These are phyloP conservation scores for Danaus melanippus DNA, from an alignment of 1,140 invertebrate genomes.

Conservation along the genomic window DNA sequence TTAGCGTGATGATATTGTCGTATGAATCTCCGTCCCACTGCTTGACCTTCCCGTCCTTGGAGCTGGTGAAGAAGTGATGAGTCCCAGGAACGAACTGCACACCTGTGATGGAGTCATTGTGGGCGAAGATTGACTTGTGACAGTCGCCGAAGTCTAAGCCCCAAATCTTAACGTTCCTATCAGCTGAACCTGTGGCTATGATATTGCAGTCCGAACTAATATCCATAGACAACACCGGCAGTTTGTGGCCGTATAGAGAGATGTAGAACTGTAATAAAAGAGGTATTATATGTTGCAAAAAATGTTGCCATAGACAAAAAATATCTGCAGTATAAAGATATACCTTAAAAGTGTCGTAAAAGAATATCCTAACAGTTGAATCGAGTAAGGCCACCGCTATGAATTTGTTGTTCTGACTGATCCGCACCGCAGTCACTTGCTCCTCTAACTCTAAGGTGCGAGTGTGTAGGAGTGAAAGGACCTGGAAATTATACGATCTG, in stretches of 20 bases:
- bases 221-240: constrained; percentile 95
- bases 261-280: constrained; percentile 86
- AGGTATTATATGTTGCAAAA: background rate
- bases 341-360: constrained; percentile 93
- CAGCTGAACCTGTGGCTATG: constrained; percentile 94
- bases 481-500: constrained; percentile 41
- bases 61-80: constrained; percentile 93
- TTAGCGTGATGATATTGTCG: constrained; percentile 91
- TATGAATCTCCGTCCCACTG: constrained; percentile 98
- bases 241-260: constrained; percentile 96
- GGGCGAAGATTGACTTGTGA: constrained; percentile 89
- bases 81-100: constrained; percentile 92
- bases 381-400: constrained; percentile 93
- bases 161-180: constrained; percentile 98
- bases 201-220: constrained; percentile 93
- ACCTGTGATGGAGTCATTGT: constrained; percentile 94
- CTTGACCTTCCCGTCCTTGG: constrained; percentile 95
- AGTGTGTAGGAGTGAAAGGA: constrained; percentile 85
- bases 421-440: constrained; percentile 84
- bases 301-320: background rate
- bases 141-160: constrained; percentile 99
- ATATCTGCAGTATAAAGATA: constrained; percentile 5
- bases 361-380: constrained; percentile 96
- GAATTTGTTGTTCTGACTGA: constrained; percentile 90
- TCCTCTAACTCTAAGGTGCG: constrained; percentile 91